Conservation (phyloP, 1,140 invertebrate genomes). For the Pristionchus pacificus region DNA sequence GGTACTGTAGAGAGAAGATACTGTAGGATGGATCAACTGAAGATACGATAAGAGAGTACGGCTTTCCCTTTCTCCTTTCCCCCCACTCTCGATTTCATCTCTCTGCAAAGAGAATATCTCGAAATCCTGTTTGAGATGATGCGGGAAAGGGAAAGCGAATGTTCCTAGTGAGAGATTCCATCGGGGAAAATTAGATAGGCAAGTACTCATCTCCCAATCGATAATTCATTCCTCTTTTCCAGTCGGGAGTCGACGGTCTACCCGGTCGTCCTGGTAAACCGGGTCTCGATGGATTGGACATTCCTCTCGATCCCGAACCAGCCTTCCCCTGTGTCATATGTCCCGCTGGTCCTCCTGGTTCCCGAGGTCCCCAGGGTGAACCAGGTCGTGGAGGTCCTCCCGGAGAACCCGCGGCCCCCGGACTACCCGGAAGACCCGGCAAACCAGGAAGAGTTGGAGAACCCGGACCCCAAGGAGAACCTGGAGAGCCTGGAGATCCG, state of each 20-base stretch:
- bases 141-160: not conserved
- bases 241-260: not conserved
- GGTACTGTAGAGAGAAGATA: not conserved
- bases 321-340: constrained; percentile 49
- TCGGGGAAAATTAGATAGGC: not conserved
- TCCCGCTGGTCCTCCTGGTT: constrained; percentile 11
- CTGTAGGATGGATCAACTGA: too few species aligned
- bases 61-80: too few species aligned
- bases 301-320: constrained; percentile 54
- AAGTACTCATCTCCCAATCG: not conserved
- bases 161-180: not conserved
- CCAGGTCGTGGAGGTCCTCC: constrained; percentile 30
- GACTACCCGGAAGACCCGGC: constrained; percentile 30
- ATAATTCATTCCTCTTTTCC: constrained; percentile 15
- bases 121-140: not conserved
- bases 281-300: constrained; percentile 54
- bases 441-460: constrained; percentile 51
- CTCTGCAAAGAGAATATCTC: not conserved
- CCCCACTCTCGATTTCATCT: constrained; percentile 35
- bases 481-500: constrained; percentile 42
- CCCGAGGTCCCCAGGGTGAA: constrained; percentile 42
- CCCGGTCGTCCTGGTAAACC: constrained; percentile 42
- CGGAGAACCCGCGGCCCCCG: constrained; percentile 48
- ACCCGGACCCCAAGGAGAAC: constrained; percentile 40
- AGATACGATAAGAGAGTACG: too few species aligned